phyloP scores from a whole-genome alignment of 2,113 vertebrate species.

The Pteruthius melanotis region DNA sequence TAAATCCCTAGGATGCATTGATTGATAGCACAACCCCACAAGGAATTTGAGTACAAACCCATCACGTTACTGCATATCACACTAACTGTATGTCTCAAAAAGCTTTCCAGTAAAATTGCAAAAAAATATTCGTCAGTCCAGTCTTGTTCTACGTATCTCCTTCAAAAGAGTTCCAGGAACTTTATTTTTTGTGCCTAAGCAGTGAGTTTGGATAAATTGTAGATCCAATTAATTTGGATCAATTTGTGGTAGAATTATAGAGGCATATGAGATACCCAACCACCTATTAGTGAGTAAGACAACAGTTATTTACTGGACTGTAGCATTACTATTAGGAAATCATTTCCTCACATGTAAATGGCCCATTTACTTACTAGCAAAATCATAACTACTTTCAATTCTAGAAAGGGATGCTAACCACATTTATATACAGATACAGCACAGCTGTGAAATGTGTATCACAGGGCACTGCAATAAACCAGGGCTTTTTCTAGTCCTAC shows the following conservation, averaged over 20 bases:
- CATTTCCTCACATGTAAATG: background rate
- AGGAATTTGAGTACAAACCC: constrained; percentile 30
- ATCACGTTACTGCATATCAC: background rate
- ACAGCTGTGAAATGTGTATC: background rate
- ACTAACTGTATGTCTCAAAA: background rate
- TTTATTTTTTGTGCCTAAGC: background rate
- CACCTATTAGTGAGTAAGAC: background rate
- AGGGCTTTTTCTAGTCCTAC: background rate
- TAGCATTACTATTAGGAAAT: background rate
- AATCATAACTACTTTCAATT: background rate
- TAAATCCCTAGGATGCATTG: constrained; percentile 23
- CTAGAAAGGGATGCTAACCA: background rate
- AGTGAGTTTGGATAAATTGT: background rate
- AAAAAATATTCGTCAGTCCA: background rate
- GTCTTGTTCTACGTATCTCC: background rate
- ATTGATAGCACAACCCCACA: constrained; percentile 19
- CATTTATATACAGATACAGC: background rate
- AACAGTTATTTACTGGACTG: background rate
- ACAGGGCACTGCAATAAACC: background rate
- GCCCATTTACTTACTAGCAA: background rate
- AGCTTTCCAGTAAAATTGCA: background rate
- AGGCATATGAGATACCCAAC: background rate
- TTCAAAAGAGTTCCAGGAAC: background rate
- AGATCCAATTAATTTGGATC: background rate
- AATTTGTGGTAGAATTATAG: background rate